Evolutionary conservation across 1,140 invertebrate genomes (phyloP).

Genomic region (Macrocentrus cingulum): DNA sequence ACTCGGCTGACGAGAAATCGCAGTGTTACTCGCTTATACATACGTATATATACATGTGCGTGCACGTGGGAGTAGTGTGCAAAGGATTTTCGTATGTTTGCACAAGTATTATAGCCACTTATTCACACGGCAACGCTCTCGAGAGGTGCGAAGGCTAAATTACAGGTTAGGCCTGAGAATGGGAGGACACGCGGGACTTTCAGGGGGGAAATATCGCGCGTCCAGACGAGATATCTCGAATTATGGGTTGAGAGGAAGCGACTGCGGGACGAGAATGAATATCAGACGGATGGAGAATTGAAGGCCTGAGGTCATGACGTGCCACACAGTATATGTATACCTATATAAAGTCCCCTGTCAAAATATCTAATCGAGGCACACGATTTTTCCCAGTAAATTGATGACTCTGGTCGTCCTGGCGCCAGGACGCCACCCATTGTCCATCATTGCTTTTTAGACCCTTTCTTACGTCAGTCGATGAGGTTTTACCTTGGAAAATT

Average conservation of each 20-base stretch:
- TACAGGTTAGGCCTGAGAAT: constrained; percentile 24
- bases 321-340: neutral
- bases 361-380: constrained; percentile 54
- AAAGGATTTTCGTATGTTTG: constrained; percentile 24
- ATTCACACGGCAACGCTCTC: constrained; percentile 27
- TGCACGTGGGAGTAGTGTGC: constrained; percentile 14
- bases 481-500: neutral
- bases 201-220: constrained; percentile 13
- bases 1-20: neutral
- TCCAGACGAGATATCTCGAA: constrained; percentile 23
- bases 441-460: constrained; percentile 6
- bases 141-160: constrained; percentile 27
- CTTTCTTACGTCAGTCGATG: too few species aligned
- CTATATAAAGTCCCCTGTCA: constrained; percentile 39
- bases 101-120: constrained; percentile 27
- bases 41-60: constrained; percentile 13
- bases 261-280: neutral
- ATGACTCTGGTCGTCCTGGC: constrained; percentile 44
- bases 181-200: constrained; percentile 20
- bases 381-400: constrained; percentile 57
- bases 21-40: neutral
- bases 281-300: constrained; percentile 11
- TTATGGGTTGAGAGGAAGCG: constrained; percentile 22
- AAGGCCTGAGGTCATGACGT: constrained; percentile 20
- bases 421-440: constrained; percentile 43